A percentile compares a stretch with the other conserved stretches of the same genome.
Evolutionary conservation across 2,113 vertebrate species (phyloP).

Genomic region (Phyllostomus discolor): DNA sequence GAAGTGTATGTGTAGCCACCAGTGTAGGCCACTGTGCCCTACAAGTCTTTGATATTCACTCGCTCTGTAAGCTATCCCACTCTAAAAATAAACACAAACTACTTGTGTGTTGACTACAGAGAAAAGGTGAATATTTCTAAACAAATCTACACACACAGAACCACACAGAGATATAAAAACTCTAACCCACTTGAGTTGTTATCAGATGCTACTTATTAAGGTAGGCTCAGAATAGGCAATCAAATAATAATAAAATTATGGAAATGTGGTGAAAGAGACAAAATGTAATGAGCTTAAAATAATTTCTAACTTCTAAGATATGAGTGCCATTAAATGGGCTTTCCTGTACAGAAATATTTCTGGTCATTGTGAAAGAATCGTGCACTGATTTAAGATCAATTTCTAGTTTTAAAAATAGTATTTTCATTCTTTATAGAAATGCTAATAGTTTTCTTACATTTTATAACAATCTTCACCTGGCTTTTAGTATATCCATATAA

Average conservation of each 20-base stretch:
- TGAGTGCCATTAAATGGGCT: background rate
- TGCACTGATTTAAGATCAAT: background rate
- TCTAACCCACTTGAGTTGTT: background rate
- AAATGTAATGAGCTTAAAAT: background rate
- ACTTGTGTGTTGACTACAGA: background rate
- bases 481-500: background rate
- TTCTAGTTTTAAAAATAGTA: background rate
- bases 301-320: background rate
- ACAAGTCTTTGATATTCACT: background rate
- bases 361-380: background rate
- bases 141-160: background rate
- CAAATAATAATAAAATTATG: background rate
- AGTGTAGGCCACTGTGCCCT: background rate
- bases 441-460: background rate
- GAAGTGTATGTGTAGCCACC: background rate
- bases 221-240: background rate
- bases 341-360: background rate
- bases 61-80: background rate
- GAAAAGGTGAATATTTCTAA: background rate
- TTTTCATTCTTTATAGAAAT: background rate
- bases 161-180: background rate
- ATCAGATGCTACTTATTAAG: conserved; percentile 10
- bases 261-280: background rate
- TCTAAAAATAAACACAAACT: background rate
- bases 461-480: background rate